phyloP scores from a whole-genome alignment of 2,113 vertebrate genomes.

The Tauraco erythrolophus region DNA sequence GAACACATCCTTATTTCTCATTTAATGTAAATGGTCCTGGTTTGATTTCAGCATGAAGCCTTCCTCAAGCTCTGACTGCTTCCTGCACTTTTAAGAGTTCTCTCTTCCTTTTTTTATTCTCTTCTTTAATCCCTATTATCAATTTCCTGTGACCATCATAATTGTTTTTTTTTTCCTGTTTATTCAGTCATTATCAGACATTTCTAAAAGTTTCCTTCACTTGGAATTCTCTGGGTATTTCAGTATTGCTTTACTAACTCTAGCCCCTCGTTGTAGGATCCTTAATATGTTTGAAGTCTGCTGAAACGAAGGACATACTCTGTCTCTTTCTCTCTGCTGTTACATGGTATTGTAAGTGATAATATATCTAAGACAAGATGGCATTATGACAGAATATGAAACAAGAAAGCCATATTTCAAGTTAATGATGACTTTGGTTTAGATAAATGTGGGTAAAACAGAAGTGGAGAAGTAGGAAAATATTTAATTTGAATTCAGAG shows the following conservation, averaged over 20 bases:
- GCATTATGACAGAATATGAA: neutral
- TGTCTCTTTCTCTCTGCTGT: neutral
- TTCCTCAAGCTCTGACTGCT: neutral
- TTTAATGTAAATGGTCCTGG: neutral
- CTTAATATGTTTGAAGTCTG: neutral
- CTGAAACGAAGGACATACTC: neutral
- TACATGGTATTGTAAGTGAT: neutral
- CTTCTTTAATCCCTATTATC: neutral
- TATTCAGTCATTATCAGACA: neutral
- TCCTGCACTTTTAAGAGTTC: neutral
- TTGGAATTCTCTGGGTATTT: neutral
- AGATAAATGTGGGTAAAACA: constrained; percentile 19
- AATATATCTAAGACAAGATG: neutral
- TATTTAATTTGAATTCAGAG: constrained; percentile 62
- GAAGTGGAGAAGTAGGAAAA: neutral
- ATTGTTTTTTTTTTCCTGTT: neutral
- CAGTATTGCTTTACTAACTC: neutral
- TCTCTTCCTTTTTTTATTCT: neutral
- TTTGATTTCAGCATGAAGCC: neutral
- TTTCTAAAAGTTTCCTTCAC: neutral
- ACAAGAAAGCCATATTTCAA: neutral
- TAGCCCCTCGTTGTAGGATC: neutral
- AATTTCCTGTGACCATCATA: neutral
- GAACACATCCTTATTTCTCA: neutral
- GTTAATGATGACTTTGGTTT: neutral